These are phyloP conservation scores for Cetoscarus ocellatus DNA, from an alignment of 2,797 vertebrate species.

Conservation along the genomic window DNA sequence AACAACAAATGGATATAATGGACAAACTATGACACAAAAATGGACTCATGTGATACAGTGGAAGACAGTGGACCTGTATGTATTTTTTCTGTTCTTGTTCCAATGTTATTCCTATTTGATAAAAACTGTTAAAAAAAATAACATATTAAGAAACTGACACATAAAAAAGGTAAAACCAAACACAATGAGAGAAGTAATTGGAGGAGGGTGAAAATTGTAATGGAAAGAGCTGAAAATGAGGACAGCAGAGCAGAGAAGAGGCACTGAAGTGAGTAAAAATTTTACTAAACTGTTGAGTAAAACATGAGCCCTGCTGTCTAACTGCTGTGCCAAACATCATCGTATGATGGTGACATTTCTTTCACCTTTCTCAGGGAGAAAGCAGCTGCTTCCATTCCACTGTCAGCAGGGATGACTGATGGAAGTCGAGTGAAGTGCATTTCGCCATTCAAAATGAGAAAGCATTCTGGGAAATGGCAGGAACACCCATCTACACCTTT, in stretches of 20 bases:
- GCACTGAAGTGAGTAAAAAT: neutral
- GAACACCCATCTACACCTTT: conserved; percentile 70
- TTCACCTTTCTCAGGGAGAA: conserved; percentile 49
- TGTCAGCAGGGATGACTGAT: conserved; percentile 66
- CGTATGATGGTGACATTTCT: conserved; percentile 37
- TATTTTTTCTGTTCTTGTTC: no score
- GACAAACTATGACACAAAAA: no score
- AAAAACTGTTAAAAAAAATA: no score
- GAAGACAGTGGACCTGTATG: no score
- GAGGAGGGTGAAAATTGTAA: neutral
- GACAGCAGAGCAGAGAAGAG: neutral
- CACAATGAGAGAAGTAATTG: neutral
- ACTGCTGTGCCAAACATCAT: conserved; percentile 35
- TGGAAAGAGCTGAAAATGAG: neutral
- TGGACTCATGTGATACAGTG: no score
- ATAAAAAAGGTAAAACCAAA: neutral
- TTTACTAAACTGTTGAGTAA: conserved; percentile 20
- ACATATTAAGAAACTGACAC: no score
- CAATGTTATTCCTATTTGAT: no score
- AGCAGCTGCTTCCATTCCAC: conserved; percentile 58
- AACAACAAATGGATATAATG: no score
- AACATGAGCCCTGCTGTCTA: conserved; percentile 31
- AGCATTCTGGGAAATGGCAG: conserved; percentile 65
- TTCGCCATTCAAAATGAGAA: conserved; percentile 62
- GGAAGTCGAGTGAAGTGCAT: conserved; percentile 60